Percentiles rank a stretch among this genome's conserved stretches.
phyloP scores from a whole-genome alignment of 1,140 invertebrate genomes.

The Plutomurus gul region DNA sequence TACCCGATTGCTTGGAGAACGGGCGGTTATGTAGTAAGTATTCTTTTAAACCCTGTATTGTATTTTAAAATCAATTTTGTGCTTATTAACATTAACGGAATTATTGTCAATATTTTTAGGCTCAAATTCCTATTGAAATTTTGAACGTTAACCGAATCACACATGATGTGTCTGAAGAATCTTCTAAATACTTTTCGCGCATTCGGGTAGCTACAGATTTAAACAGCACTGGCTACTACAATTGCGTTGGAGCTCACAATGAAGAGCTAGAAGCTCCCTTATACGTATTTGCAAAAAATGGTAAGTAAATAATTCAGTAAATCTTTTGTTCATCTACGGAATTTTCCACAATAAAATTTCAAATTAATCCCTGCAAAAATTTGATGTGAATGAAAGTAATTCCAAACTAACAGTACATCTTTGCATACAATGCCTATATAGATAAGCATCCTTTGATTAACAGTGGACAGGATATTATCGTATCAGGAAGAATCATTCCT shows the following conservation, averaged over 20 bases:
- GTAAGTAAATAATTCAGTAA: neutral
- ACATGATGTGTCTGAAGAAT: neutral
- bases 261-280: neutral
- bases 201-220: neutral
- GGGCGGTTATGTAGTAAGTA: slow-evolving; percentile 8
- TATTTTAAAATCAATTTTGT: neutral
- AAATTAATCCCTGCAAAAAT: no score
- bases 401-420: neutral
- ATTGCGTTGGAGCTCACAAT: neutral
- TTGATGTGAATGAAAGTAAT: no score
- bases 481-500: neutral
- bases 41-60: neutral
- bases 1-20: slow-evolving; percentile 10
- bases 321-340: neutral
- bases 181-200: neutral
- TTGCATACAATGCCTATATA: no score
- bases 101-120: neutral
- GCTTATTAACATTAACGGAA: neutral
- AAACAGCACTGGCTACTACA: neutral
- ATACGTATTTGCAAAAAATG: slow-evolving; percentile 18
- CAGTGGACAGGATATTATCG: neutral
- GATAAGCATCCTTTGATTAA: slow-evolving; percentile 5
- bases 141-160: neutral
- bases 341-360: no score
- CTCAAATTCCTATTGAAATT: neutral